Evolutionary conservation across 1,140 invertebrate species (phyloP), one percentile per base, ranked within the genome.

Genomic region (Elysia chlorotica): DNA sequence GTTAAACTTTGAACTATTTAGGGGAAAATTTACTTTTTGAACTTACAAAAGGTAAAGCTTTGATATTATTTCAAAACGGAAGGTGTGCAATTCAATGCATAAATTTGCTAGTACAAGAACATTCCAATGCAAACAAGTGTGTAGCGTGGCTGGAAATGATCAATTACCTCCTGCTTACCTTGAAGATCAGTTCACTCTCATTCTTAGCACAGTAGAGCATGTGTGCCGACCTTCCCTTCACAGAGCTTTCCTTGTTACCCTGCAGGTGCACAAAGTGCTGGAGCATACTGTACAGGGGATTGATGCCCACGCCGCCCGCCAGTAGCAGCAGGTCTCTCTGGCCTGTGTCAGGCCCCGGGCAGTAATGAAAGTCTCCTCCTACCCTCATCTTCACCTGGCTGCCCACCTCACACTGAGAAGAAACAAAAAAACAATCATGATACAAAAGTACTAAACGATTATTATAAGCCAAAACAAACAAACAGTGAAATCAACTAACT

Each of bases 291-390:
- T 76, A 77, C 6, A 88, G 61, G 23, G 87, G 87, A 74, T 88
- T 88, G 35, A 88, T 87, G 23, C 87, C 87, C 53, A 88, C 84
- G 6, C 87, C 87, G 28, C 87, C 87, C 23, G 85, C 87, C 59
- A 88, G 74, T n/a, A 88, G 76, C n/a, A 88, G 56, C 23, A 88
- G 65, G 62, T 86, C 75, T 19, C 68, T 35, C 53, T 66, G 37
- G 57, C 54, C 30, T 0, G 57, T 37, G 4, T 77, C 53, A 61
- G 62, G 30, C 19, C 59, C 30, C 0, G 79, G 72, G 17, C 85
- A 80, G 76, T 82, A 86, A 67, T 69, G 85, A 65, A 87, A 85
- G 59, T 88, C 84, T 6, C 87, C 87, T 48, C 87, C 87, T 53
- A 81, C 79, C 65, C 81, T 63, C 28, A 88, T 68, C 21, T 77